Percentiles rank a stretch among this genome's conserved stretches.
Conservation (phyloP, 2,113 vertebrate species). For the Melospiza georgiana region DNA sequence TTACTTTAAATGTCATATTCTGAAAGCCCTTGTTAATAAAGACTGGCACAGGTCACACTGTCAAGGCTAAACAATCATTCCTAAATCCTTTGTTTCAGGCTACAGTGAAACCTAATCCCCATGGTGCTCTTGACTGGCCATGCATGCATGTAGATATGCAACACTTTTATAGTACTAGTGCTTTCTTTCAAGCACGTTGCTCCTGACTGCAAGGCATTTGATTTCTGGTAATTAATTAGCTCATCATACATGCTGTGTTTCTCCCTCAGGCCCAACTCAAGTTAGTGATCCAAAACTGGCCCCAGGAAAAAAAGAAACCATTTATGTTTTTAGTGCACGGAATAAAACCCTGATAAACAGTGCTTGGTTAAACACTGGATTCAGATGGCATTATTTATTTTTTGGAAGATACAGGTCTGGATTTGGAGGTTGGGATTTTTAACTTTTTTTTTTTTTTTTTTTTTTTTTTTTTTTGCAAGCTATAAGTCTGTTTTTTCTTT, state of each 20-base stretch:
- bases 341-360: slow-evolving; percentile 70
- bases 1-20: slow-evolving; percentile 69
- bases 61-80: slow-evolving; percentile 75
- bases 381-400: slow-evolving; percentile 51
- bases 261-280: slow-evolving; percentile 72
- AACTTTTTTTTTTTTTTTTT: neutral
- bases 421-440: neutral
- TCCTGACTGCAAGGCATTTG: slow-evolving; percentile 77
- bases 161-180: slow-evolving; percentile 33
- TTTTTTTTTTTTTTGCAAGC: neutral
- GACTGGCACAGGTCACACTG: slow-evolving; percentile 68
- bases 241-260: slow-evolving; percentile 75
- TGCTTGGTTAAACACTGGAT: slow-evolving; percentile 66
- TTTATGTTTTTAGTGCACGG: slow-evolving; percentile 64
- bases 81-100: slow-evolving; percentile 72
- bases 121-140: slow-evolving; percentile 55
- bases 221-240: slow-evolving; percentile 83
- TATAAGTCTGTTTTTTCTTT: neutral
- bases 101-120: slow-evolving; percentile 68
- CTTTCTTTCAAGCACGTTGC: slow-evolving; percentile 62
- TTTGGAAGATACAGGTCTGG: neutral
- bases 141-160: slow-evolving; percentile 45
- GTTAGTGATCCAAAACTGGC: slow-evolving; percentile 77
- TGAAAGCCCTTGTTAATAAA: slow-evolving; percentile 69
- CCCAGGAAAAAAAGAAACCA: slow-evolving; percentile 69